Conservation (phyloP, 2,797 vertebrate species). For the Borostomias antarcticus region DNA sequence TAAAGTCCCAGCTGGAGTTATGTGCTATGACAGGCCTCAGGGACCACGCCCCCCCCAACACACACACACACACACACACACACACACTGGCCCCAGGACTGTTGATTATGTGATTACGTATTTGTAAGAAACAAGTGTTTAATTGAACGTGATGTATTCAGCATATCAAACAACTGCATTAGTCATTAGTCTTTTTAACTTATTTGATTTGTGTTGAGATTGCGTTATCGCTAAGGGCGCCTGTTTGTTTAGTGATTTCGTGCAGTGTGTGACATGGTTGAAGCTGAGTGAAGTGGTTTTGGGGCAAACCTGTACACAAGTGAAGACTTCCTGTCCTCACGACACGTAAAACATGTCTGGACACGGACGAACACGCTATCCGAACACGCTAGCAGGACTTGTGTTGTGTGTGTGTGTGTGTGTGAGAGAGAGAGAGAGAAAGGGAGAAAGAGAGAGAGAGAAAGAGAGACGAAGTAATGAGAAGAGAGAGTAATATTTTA, state of each 20-base stretch:
- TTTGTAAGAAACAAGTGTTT: neutral
- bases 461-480: too few species aligned
- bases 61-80: neutral
- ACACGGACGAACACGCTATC: neutral
- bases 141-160: neutral
- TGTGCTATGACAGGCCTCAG: conserved; percentile 47
- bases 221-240: neutral
- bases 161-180: neutral
- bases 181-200: neutral
- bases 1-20: conserved; percentile 70
- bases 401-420: too few species aligned
- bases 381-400: too few species aligned
- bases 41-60: conserved; percentile 25
- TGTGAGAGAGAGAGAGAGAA: too few species aligned
- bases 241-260: too few species aligned
- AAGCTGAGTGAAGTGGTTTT: too few species aligned
- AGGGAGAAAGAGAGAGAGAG: too few species aligned
- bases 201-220: neutral
- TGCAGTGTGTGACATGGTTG: too few species aligned
- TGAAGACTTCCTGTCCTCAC: neutral
- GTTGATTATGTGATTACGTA: neutral
- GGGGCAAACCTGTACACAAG: neutral
- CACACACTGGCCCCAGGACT: neutral
- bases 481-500: too few species aligned
- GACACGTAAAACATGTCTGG: conserved; percentile 7